phyloP scores from a whole-genome alignment of 2,797 vertebrate genomes.

The Perodicticus potto region DNA sequence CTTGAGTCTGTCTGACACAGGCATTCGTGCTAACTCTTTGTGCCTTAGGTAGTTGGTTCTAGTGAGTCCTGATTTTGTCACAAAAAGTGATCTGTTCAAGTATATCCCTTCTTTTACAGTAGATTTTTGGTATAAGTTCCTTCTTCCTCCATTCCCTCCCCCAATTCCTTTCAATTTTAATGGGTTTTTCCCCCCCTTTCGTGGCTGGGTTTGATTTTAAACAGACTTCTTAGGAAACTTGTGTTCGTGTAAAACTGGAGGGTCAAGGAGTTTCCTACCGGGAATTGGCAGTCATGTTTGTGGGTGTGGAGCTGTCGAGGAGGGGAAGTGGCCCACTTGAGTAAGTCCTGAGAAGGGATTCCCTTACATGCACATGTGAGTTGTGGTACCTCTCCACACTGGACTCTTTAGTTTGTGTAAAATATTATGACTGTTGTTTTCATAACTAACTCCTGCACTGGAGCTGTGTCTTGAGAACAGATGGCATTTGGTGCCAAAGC shows the following conservation, averaged over 20 bases:
- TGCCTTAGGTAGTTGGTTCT: slow-evolving; percentile 14
- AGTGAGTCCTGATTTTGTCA: slow-evolving; percentile 35
- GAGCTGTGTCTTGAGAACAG: background rate
- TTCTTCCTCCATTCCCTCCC: slow-evolving; percentile 34
- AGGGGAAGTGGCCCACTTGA: background rate
- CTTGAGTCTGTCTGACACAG: background rate
- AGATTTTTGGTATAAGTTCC: slow-evolving; percentile 49
- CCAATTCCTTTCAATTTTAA: slow-evolving; percentile 58
- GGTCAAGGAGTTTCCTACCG: slow-evolving; percentile 21
- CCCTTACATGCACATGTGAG: background rate
- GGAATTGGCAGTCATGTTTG: background rate
- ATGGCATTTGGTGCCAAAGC: background rate
- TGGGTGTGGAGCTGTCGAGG: background rate
- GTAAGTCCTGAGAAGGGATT: background rate
- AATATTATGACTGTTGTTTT: background rate
- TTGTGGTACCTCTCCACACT: background rate
- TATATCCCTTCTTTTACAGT: slow-evolving; percentile 13
- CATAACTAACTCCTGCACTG: background rate
- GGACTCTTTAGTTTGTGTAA: background rate
- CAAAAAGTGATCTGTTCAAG: slow-evolving; percentile 51
- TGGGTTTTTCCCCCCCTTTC: background rate
- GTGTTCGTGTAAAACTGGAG: slow-evolving; percentile 45
- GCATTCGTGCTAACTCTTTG: background rate
- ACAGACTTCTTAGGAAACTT: slow-evolving; percentile 68
- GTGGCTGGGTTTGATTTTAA: slow-evolving; percentile 65